These are phyloP conservation scores for Ariolimax columbianus DNA, from an alignment of 2,888 invertebrate species.

Conservation along the genomic window DNA sequence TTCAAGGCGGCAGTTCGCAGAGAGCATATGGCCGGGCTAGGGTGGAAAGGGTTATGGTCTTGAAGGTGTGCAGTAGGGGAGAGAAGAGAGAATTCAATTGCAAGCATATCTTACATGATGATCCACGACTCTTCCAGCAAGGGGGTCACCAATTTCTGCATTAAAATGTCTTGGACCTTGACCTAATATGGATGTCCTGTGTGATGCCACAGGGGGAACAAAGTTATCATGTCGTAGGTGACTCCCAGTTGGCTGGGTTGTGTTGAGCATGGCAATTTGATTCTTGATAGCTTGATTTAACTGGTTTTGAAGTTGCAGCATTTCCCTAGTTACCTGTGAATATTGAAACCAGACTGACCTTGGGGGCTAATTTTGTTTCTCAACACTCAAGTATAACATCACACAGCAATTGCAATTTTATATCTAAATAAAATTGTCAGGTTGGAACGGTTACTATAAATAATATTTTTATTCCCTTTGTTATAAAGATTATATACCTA, in stretches of 20 bases:
- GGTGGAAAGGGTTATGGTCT: neutral
- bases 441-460: too few species aligned
- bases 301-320: conserved; percentile 49
- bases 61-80: neutral
- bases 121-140: conserved; percentile 26
- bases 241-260: conserved; percentile 26
- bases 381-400: too few species aligned
- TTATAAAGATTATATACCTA: too few species aligned
- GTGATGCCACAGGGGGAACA: conserved; percentile 26
- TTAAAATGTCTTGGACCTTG: conserved; percentile 43
- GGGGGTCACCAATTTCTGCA: neutral
- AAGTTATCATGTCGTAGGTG: neutral
- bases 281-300: conserved; percentile 50
- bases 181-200: conserved; percentile 36
- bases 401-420: too few species aligned
- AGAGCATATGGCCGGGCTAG: neutral
- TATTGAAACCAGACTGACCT: neutral
- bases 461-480: too few species aligned
- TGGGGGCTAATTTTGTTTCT: too few species aligned
- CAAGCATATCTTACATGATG: neutral
- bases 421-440: too few species aligned
- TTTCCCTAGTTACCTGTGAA: conserved; percentile 45
- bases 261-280: conserved; percentile 51
- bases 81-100: neutral
- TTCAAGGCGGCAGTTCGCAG: too few species aligned